A percentile compares a stretch with the other conserved stretches of the same genome.
Evolutionary conservation across 2,113 vertebrate species (phyloP).

Genomic region (Furnarius figulus): DNA sequence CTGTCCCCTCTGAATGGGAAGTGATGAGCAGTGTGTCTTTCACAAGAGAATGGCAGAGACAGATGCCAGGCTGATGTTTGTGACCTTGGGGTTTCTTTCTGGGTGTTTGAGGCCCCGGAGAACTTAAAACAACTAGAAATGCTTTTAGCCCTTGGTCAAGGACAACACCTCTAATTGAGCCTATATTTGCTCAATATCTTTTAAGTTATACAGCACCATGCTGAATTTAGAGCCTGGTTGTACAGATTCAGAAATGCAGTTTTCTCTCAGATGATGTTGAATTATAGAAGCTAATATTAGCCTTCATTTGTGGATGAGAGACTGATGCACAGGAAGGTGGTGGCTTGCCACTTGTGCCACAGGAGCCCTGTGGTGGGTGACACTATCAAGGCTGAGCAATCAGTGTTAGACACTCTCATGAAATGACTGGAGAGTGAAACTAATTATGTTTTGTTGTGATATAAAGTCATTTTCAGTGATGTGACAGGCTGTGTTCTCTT

Average conservation of each 20-base stretch:
- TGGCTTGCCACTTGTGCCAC: not conserved
- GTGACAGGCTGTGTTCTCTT: not conserved
- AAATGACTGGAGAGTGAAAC: not conserved
- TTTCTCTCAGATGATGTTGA: not conserved
- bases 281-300: not conserved
- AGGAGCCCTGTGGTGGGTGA: not conserved
- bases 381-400: not conserved
- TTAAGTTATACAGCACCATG: not conserved
- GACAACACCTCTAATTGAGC: not conserved
- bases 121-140: not conserved
- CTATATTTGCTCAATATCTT: not conserved
- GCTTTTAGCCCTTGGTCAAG: not conserved
- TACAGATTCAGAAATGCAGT: not conserved
- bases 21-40: not conserved
- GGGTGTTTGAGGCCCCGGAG: not conserved
- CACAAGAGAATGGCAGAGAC: not conserved
- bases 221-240: not conserved
- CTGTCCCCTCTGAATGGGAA: not conserved
- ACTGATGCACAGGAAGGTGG: not conserved
- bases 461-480: not conserved
- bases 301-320: not conserved
- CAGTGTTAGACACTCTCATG: not conserved
- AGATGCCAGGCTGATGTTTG: not conserved
- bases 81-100: not conserved
- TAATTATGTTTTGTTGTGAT: fast-evolving